phyloP scores from a whole-genome alignment of 2,797 vertebrate genomes.

The Microctenopoma lineatum region DNA sequence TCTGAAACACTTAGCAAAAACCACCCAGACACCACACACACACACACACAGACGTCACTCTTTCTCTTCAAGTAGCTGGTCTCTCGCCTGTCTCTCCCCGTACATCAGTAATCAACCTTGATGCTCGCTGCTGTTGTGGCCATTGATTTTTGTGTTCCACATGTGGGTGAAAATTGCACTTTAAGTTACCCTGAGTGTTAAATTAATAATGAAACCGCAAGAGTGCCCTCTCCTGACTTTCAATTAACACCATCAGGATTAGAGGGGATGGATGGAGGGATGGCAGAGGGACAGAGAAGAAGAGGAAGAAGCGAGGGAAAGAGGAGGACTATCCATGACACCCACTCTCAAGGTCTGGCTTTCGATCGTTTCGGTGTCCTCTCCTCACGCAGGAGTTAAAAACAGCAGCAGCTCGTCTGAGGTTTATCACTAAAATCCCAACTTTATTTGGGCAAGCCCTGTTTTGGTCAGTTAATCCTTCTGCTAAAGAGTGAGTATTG shows the following conservation, averaged over 20 bases:
- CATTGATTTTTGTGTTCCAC: constrained; percentile 90
- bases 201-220: constrained; percentile 90
- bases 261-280: constrained; percentile 73
- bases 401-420: constrained; percentile 5
- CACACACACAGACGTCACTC: constrained; percentile 45
- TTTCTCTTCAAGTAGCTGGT: constrained; percentile 66
- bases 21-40: constrained; percentile 55
- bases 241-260: constrained; percentile 87
- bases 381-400: constrained; percentile 34
- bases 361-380: constrained; percentile 52
- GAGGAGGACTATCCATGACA: constrained; percentile 65
- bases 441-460: constrained; percentile 4
- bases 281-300: constrained; percentile 31
- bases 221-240: constrained; percentile 88
- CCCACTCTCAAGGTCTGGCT: constrained; percentile 59
- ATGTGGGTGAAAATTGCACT: constrained; percentile 90
- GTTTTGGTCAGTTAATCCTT: background rate
- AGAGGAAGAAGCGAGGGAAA: constrained; percentile 29
- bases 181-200: constrained; percentile 90
- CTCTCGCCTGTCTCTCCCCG: constrained; percentile 59
- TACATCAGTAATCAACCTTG: constrained; percentile 89
- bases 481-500: background rate
- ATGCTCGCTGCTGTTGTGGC: constrained; percentile 85
- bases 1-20: constrained; percentile 68
- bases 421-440: constrained; percentile 3